Evolutionary conservation across 2,888 invertebrate species (phyloP).

Genomic region (Aporophyla nigra): DNA sequence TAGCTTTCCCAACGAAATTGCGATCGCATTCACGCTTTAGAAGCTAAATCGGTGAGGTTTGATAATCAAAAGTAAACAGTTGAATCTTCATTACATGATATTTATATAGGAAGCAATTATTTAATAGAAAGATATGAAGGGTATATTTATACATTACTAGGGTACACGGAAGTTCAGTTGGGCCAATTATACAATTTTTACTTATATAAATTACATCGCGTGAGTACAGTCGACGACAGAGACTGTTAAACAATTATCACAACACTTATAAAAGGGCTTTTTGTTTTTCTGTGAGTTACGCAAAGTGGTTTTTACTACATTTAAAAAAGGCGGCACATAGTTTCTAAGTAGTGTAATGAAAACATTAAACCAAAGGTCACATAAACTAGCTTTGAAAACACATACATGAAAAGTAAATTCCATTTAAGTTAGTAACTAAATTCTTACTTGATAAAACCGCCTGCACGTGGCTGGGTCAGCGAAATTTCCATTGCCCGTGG

Average conservation of each 20-base stretch:
- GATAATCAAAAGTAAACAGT: conserved; percentile 47
- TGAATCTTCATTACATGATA: conserved; percentile 53
- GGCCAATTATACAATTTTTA: conserved; percentile 43
- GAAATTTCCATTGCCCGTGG: conserved; percentile 95
- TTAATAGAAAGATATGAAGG: conserved; percentile 46
- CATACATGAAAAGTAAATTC: neutral
- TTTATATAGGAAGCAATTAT: conserved; percentile 50
- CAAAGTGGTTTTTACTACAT: conserved; percentile 5
- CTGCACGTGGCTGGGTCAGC: conserved; percentile 97
- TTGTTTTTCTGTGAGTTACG: conserved; percentile 23
- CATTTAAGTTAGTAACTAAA: neutral
- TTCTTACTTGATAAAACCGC: conserved; percentile 96
- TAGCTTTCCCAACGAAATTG: conserved; percentile 34
- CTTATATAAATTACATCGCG: conserved; percentile 27
- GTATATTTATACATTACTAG: conserved; percentile 38
- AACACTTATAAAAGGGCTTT: conserved; percentile 34
- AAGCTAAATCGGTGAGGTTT: conserved; percentile 42
- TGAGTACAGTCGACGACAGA: conserved; percentile 21
- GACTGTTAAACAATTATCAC: conserved; percentile 28
- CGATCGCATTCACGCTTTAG: conserved; percentile 30
- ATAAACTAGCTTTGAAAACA: neutral
- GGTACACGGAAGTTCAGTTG: conserved; percentile 42
- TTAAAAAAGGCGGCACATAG: neutral
- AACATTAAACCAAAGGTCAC: neutral
- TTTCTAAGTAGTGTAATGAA: conserved; percentile 16